Conservation (phyloP, 1,140 invertebrate genomes). For the Nautilus pompilius region DNA sequence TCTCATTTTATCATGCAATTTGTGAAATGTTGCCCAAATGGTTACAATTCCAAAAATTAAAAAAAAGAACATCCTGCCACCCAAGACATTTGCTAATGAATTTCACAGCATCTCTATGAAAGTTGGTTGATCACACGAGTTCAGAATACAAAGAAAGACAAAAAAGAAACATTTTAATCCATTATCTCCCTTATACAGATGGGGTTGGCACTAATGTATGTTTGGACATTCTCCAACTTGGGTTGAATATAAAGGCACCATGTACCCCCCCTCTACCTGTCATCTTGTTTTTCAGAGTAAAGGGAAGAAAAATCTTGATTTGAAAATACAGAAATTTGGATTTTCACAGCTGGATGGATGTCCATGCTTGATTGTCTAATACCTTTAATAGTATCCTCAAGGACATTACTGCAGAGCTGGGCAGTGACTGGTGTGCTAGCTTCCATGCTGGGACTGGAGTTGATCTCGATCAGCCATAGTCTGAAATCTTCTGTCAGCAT, state of each 20-base stretch:
- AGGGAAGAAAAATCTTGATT: not conserved
- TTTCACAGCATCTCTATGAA: no score
- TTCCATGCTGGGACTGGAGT: constrained; percentile 87
- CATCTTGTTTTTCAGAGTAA: not conserved
- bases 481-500: constrained; percentile 84
- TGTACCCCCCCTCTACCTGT: no score
- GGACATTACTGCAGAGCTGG: constrained; percentile 76
- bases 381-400: constrained; percentile 94
- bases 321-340: not conserved
- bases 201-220: no score
- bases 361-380: not conserved
- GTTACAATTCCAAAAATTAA: no score
- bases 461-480: constrained; percentile 92
- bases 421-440: constrained; percentile 84
- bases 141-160: no score
- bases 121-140: no score
- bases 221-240: not conserved
- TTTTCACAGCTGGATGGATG: not conserved
- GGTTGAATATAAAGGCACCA: not conserved
- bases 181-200: no score
- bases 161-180: no score
- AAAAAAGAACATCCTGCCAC: no score
- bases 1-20: no score
- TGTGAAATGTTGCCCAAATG: no score
- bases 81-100: no score